phyloP scores from a whole-genome alignment of 2,797 vertebrate species.

The Harpia harpyja region DNA sequence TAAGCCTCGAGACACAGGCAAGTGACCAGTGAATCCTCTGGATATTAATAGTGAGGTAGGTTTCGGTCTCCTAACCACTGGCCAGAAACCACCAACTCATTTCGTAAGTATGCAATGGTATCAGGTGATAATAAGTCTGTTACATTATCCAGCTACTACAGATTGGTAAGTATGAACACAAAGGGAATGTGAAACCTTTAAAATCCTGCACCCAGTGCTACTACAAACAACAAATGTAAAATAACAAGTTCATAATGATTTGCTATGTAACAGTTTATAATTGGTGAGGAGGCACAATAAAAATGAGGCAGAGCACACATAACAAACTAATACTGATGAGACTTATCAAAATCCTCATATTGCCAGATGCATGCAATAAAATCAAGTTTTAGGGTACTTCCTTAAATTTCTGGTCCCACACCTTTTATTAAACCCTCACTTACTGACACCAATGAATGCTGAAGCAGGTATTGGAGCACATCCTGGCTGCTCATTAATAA shows the following conservation, averaged over 20 bases:
- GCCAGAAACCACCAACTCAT: neutral
- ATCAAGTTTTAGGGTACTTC: neutral
- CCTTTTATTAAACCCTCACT: neutral
- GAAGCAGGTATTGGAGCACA: neutral
- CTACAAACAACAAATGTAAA: neutral
- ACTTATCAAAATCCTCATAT: neutral
- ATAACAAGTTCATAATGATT: neutral
- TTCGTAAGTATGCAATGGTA: neutral
- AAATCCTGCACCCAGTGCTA: neutral
- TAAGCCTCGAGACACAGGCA: neutral
- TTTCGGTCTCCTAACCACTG: neutral
- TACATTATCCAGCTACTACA: neutral
- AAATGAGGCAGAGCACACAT: neutral
- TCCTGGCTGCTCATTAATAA: neutral
- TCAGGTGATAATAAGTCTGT: neutral
- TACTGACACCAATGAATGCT: neutral
- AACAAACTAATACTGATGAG: conserved; percentile 26
- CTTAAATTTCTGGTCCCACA: neutral
- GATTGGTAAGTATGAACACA: neutral
- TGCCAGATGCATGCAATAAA: neutral
- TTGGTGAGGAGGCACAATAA: neutral
- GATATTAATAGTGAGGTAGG: neutral
- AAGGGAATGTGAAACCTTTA: neutral
- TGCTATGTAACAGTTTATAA: neutral
- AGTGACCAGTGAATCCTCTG: neutral